Percentiles rank a stretch among this genome's conserved stretches.
These are phyloP conservation scores for Cacoxenus indagator DNA, from an alignment of 2,888 invertebrate species.

Conservation along the genomic window DNA sequence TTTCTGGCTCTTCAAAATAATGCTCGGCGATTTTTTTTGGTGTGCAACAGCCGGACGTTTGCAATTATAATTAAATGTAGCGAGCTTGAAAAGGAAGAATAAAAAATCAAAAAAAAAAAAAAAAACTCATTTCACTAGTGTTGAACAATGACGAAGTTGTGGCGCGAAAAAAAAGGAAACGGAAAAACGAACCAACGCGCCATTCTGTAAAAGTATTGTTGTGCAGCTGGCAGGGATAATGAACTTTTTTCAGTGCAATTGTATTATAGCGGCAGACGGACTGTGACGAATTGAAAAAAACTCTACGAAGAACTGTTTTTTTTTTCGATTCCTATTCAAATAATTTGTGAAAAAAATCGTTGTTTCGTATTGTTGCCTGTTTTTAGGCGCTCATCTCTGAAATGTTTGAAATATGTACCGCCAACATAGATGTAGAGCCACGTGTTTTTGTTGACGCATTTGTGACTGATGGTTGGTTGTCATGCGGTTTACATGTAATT, in stretches of 20 bases:
- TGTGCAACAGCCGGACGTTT: neutral
- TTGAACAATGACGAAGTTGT: neutral
- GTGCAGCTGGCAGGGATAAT: constrained; percentile 3
- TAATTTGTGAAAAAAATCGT: neutral
- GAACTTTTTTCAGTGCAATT: neutral
- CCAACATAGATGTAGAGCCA: constrained; percentile 1
- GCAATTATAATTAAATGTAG: constrained; percentile 20
- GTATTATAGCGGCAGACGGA: neutral
- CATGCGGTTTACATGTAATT: constrained; percentile 25
- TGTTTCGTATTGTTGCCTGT: constrained; percentile 19
- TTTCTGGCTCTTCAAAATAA: neutral
- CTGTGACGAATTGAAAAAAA: neutral
- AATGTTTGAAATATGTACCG: neutral
- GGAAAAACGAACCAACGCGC: neutral
- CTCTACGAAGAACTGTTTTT: neutral
- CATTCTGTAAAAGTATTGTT: neutral
- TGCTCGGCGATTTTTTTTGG: neutral
- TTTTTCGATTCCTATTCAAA: neutral
- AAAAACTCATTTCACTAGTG: neutral
- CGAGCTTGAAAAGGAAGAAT: neutral
- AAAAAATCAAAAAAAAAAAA: neutral
- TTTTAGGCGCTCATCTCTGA: constrained; percentile 15
- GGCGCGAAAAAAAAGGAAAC: neutral
- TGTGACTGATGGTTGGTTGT: constrained; percentile 19
- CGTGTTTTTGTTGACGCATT: neutral